phyloP scores from a whole-genome alignment of 2,888 invertebrate genomes.

The Bugula neritina region DNA sequence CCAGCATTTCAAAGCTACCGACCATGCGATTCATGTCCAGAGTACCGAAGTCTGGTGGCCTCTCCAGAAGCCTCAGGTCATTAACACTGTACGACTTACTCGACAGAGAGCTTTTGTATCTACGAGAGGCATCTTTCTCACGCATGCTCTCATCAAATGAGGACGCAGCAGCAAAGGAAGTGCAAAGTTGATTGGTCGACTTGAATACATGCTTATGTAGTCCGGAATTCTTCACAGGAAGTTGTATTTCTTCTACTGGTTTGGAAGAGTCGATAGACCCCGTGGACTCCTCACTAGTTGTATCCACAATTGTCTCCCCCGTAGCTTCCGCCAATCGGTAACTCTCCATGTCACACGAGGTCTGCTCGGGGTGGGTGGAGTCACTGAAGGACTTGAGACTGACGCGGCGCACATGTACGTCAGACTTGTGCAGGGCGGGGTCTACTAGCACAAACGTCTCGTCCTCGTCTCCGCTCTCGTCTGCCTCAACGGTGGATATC shows the following conservation, averaged over 20 bases:
- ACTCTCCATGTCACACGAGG: neutral
- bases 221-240: neutral
- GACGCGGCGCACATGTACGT: neutral
- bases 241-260: neutral
- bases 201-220: conserved; percentile 18
- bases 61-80: conserved; percentile 1
- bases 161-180: neutral
- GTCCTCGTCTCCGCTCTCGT: neutral
- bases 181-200: neutral
- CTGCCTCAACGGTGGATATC: conserved; percentile 9
- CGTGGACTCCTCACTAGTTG: conserved; percentile 15
- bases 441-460: conserved; percentile 19
- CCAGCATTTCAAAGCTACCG: conserved; percentile 23
- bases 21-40: conserved; percentile 22
- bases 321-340: conserved; percentile 11
- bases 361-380: neutral
- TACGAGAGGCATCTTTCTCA: neutral
- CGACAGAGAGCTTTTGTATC: conserved; percentile 7
- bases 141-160: neutral
- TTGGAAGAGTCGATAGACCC: neutral
- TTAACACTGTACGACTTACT: conserved; percentile 23
- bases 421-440: neutral
- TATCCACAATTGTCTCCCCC: conserved; percentile 15
- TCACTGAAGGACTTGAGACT: conserved; percentile 13
- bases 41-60: conserved; percentile 9